These are phyloP conservation scores for Kradibia gibbosae DNA, from an alignment of 1,140 invertebrate species.

Conservation along the genomic window DNA sequence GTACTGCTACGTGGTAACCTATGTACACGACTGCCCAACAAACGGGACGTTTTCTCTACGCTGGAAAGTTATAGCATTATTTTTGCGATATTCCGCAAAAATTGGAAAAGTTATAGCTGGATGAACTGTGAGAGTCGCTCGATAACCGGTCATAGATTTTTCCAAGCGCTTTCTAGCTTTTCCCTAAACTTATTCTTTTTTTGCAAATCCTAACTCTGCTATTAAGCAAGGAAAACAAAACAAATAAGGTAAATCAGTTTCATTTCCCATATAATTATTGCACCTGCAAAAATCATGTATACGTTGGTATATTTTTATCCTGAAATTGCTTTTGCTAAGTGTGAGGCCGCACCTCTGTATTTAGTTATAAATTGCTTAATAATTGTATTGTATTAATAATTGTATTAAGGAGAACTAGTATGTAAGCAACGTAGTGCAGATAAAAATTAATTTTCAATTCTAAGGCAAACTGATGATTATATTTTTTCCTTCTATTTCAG, in stretches of 20 bases:
- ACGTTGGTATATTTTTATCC: too few relatives aligned
- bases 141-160: neutral
- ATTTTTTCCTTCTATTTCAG: too few relatives aligned
- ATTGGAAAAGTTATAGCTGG: conserved; percentile 23
- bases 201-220: conserved; percentile 7
- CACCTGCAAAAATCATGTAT: neutral
- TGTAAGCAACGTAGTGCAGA: too few relatives aligned
- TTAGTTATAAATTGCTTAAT: too few relatives aligned
- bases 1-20: conserved; percentile 3
- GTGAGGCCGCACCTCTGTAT: too few relatives aligned
- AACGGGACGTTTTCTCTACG: conserved; percentile 21
- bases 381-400: too few relatives aligned
- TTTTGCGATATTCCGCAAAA: conserved; percentile 22
- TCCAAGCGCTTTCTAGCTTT: neutral
- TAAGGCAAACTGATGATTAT: too few relatives aligned
- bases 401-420: too few relatives aligned
- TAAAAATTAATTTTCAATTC: too few relatives aligned
- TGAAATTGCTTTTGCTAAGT: too few relatives aligned
- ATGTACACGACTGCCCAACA: neutral
- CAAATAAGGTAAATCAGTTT: too few relatives aligned
- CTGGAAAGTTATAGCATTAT: neutral
- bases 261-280: conserved; percentile 4
- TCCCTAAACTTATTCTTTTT: neutral
- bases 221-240: neutral
- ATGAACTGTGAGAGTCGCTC: neutral